Base-by-base conservation (phyloP, 2,888 invertebrate genomes). In the Zaprionus lineosus region DNA sequence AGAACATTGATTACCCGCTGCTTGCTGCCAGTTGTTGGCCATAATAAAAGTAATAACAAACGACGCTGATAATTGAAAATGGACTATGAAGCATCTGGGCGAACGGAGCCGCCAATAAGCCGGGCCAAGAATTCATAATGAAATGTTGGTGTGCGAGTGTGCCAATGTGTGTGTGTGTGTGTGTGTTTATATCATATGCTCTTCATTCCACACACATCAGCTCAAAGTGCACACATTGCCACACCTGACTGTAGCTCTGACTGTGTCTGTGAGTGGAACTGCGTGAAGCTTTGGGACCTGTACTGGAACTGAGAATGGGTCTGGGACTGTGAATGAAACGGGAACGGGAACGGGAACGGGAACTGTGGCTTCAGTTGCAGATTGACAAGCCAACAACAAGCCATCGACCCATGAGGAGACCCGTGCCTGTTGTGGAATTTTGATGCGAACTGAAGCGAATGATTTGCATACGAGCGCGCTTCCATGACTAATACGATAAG, bases 401-500 rank as follows among this genome's bases (percentile, higher is more conserved):
- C 55, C 64, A 69, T 60, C 65, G 61, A 70, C 70, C 67, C 55
- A 59, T 31, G 44, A 53, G 34, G 33, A 47, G 70, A 5, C 47
- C 21, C 46, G 57, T 56, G 60, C 52, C 53, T 63, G 59, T 44
- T 62, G 43, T 60, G 78, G 82, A 82, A 79, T 79, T 79, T 78
- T 79, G 78, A 79, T 82, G 78, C 48, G 78, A 70, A 70, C 58
- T 79, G 82, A 82, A 58, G 75, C 78, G 59, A 65, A 78, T 79
- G 78, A 79, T 79, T 79, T 79, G 78, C 82, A 79, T 79, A 77
- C 81, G 64, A 77, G 67, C 73, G 59, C 69, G 73, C 65, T 69
- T 64, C 73, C 84, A 82, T 82, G 81, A 82, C 84, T 82, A 82
- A 82, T 82, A 77, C 84, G 81, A 83, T 81, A 84, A 84, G 84